A percentile compares a stretch with the other conserved stretches of the same genome.
These are phyloP conservation scores for Euleptes europaea DNA, from an alignment of 2,113 vertebrate species.

Conservation along the genomic window DNA sequence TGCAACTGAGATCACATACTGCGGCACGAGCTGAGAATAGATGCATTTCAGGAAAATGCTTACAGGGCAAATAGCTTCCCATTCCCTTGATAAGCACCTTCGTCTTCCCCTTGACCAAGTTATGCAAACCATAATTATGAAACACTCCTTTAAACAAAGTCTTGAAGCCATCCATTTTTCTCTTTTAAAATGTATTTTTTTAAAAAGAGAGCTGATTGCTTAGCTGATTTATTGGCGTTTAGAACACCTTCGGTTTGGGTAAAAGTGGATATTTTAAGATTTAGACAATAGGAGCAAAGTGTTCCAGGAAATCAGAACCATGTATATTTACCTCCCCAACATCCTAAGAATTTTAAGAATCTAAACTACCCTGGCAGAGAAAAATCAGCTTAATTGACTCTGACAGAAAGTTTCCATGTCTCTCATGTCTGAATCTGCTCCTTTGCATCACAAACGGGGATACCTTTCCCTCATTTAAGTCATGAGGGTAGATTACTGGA, in stretches of 20 bases:
- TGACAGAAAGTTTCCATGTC: neutral
- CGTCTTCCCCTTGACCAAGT: neutral
- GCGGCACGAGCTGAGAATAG: too few relatives aligned
- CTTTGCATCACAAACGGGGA: neutral
- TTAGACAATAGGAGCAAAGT: neutral
- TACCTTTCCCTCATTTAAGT: constrained; percentile 20
- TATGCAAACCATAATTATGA: neutral
- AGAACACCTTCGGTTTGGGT: constrained; percentile 5
- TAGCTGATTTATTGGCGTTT: neutral
- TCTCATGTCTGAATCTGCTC: constrained; percentile 10
- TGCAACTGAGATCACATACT: neutral
- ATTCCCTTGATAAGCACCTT: too few relatives aligned
- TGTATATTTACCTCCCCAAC: too few relatives aligned
- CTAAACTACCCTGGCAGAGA: too few relatives aligned
- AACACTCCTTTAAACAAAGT: neutral
- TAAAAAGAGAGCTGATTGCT: neutral
- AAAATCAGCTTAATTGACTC: neutral
- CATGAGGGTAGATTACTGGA: neutral
- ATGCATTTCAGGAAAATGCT: too few relatives aligned
- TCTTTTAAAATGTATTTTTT: neutral
- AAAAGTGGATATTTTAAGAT: neutral
- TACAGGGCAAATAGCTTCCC: too few relatives aligned
- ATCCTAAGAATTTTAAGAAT: too few relatives aligned
- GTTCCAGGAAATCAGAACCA: neutral
- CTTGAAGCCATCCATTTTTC: neutral